A percentile compares a stretch with the other conserved stretches of the same genome.
Evolutionary conservation across 2,113 vertebrate species (phyloP).

Genomic region (Periophthalmodon schlosseri): DNA sequence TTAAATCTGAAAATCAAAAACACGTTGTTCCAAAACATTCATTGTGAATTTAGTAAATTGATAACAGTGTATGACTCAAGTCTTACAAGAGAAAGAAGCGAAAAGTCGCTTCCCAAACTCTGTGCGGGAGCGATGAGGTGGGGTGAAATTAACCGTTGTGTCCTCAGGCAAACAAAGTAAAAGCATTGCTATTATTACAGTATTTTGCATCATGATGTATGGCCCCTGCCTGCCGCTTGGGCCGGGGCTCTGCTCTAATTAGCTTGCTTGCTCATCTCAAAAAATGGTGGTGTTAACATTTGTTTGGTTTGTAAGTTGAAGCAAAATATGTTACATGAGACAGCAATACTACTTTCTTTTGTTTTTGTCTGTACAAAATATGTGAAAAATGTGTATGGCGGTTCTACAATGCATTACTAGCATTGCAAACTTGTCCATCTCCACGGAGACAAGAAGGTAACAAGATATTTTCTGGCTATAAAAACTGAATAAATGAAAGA

Average conservation of each 20-base stretch:
- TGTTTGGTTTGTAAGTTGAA: conserved; percentile 13
- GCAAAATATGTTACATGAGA: conserved; percentile 10
- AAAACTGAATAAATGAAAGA: too few species aligned
- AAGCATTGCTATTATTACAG: conserved; percentile 45
- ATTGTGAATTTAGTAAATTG: conserved; percentile 4
- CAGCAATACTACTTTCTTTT: not conserved
- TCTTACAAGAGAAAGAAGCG: conserved; percentile 9
- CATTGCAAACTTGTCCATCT: not conserved
- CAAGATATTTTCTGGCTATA: too few species aligned
- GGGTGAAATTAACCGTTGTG: conserved; percentile 19
- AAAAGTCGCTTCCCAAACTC: conserved; percentile 3
- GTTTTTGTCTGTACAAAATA: not conserved
- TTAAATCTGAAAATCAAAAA: not conserved
- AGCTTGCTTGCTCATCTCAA: conserved; percentile 15
- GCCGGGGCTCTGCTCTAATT: conserved; percentile 47
- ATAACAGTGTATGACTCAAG: conserved; percentile 27
- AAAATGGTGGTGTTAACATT: not conserved
- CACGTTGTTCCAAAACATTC: not conserved
- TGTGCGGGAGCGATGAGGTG: not conserved
- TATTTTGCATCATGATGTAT: conserved; percentile 65
- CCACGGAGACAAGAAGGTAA: not conserved
- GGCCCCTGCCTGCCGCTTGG: conserved; percentile 12
- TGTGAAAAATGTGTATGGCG: not conserved
- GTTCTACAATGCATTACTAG: not conserved
- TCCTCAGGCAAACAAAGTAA: conserved; percentile 24